These are phyloP conservation scores for Meiosimyza platycephala DNA, from an alignment of 2,888 invertebrate genomes.

Conservation along the genomic window DNA sequence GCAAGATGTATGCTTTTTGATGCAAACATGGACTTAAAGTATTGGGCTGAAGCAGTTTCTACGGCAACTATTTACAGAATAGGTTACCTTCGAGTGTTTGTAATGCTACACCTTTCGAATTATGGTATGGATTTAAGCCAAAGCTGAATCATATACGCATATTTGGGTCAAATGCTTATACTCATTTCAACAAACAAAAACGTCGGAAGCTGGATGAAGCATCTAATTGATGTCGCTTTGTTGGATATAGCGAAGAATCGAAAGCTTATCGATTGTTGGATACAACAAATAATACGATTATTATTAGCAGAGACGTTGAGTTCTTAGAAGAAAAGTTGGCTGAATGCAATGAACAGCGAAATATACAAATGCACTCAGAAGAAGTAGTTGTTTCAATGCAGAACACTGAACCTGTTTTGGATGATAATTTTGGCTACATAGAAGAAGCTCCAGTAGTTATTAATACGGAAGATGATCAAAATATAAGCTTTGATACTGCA, in stretches of 20 bases:
- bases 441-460: no score
- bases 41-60: constrained; percentile 24
- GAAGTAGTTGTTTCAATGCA: no score
- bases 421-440: no score
- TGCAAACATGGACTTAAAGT: constrained; percentile 20
- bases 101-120: constrained; percentile 12
- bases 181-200: constrained; percentile 8
- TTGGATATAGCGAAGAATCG: neutral
- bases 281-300: no score
- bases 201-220: neutral
- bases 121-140: constrained; percentile 20
- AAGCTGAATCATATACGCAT: constrained; percentile 10
- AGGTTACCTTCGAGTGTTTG: constrained; percentile 18
- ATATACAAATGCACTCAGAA: no score
- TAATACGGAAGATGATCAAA: no score
- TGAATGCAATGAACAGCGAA: neutral
- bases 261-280: constrained; percentile 1
- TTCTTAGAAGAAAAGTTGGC: neutral
- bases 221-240: neutral
- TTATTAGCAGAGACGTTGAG: no score
- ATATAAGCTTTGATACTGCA: no score
- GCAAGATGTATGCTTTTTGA: constrained; percentile 28
- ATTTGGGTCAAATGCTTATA: neutral
- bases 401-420: neutral
- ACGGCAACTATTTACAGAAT: constrained; percentile 22